Evolutionary conservation across 2,113 vertebrate species (phyloP), one percentile per base, ranked within the genome.

Genomic region (Centrocercus urophasianus): DNA sequence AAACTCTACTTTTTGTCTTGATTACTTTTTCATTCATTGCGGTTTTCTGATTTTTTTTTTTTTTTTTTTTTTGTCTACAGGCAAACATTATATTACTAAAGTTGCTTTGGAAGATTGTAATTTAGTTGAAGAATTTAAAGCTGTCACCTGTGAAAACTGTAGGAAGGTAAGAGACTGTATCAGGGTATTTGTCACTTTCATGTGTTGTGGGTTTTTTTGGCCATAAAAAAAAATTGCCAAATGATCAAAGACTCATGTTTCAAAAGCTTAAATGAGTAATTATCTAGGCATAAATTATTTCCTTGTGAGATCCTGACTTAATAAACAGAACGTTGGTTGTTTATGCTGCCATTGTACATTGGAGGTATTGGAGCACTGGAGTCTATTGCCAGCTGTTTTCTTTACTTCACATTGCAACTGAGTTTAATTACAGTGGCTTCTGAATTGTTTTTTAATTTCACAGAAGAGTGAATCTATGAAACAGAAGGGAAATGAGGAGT

Each of bases 381-480:
- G 22, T 17, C 8, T 60, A 50, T 70, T 88, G 60, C 61, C 14
- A 36, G 17, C 15, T 88, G 19, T 60, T 36, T 78, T 82, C 3
- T 90, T 72, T 64, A 81, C 42, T 40, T 32, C 13, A 4, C 9
- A 1, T n/a, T 79, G 56, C 4, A 19, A 8, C 14, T 16, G 38
- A 38, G 7, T n/a, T 73, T 40, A 20, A 40, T 57, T 73, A 54
- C 89, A 89, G 47, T 69, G 19, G 45, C 74, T 86, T n/a, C 13
- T 5, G 22, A 74, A 57, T 73, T 70, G 43, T 87, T 91, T 59
- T 16, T 95, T 96, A 77, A 38, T 96, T 97, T 85, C 86, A 21
- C 96, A 99, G 99, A 97, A 96, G 96, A 98, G 98, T 95, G 98
- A 99, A 56, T 87, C 81, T 38, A 98, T 98, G 98, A 99, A 98